Conservation (phyloP, 2,113 vertebrate genomes). For the Pollimyrus isidori region DNA sequence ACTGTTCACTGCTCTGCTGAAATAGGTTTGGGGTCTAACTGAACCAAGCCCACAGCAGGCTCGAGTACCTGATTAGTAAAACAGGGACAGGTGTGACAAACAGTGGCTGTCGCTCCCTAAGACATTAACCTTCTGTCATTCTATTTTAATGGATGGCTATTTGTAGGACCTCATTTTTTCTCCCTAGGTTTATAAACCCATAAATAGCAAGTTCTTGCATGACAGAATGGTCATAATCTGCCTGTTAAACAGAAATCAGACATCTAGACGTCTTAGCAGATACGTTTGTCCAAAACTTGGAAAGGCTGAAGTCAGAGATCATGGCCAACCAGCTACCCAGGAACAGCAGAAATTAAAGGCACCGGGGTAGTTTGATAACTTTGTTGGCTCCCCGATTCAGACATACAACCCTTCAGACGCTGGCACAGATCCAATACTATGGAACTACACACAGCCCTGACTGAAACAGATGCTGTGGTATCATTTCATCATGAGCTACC, state of each 20-base stretch:
- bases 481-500: not conserved
- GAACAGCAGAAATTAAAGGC: not conserved
- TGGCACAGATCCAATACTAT: not conserved
- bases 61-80: not conserved
- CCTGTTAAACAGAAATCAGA: not conserved
- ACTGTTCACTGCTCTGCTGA: not conserved
- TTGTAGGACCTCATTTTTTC: not conserved
- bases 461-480: not conserved
- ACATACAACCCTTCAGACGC: not conserved
- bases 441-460: not conserved
- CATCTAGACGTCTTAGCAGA: not conserved
- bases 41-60: not conserved
- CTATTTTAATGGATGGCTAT: not conserved
- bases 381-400: not conserved
- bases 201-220: not conserved
- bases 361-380: not conserved
- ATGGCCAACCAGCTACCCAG: not conserved
- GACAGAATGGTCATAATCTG: not conserved
- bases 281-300: not conserved
- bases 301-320: not conserved
- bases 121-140: not conserved
- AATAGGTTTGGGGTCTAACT: not conserved
- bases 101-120: not conserved
- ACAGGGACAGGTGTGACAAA: not conserved
- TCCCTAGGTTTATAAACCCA: not conserved